phyloP scores from a whole-genome alignment of 2,888 invertebrate genomes.

The Chrysina gloriosa region DNA sequence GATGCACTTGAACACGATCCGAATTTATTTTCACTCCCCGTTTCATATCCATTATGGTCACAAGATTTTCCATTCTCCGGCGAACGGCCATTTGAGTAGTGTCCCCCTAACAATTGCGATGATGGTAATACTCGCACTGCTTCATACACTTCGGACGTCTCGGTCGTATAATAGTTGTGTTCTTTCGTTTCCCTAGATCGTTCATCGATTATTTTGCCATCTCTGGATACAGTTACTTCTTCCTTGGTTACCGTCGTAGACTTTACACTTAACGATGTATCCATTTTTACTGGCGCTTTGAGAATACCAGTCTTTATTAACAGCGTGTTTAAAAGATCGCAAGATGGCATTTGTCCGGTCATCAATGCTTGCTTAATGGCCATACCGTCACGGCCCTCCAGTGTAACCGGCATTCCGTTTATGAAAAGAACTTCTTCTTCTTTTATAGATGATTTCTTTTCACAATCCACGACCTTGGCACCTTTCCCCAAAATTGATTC shows the following conservation, averaged over 20 bases:
- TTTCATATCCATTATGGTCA: conserved; percentile 61
- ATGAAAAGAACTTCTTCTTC: conserved; percentile 79
- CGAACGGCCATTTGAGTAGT: conserved; percentile 51
- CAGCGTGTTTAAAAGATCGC: conserved; percentile 77
- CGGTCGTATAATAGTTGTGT: conserved; percentile 76
- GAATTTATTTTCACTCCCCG: conserved; percentile 61
- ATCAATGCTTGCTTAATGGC: conserved; percentile 77
- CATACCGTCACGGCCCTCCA: conserved; percentile 76
- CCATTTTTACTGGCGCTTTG: conserved; percentile 76
- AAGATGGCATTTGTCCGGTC: conserved; percentile 77
- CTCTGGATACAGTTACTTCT: conserved; percentile 75
- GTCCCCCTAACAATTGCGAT: conserved; percentile 57
- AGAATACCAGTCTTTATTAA: conserved; percentile 74
- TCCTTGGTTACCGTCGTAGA: conserved; percentile 78
- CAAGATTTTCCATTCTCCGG: conserved; percentile 55
- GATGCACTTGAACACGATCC: conserved; percentile 63
- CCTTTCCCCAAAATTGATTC: conserved; percentile 80
- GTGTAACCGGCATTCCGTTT: conserved; percentile 76
- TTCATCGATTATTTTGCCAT: conserved; percentile 77
- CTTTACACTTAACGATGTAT: conserved; percentile 78
- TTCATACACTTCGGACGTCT: conserved; percentile 76
- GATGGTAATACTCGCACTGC: conserved; percentile 66
- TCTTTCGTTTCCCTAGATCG: conserved; percentile 77
- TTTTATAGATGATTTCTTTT: conserved; percentile 77
- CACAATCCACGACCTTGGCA: conserved; percentile 78